Percentiles rank a stretch among this genome's conserved stretches.
phyloP scores from a whole-genome alignment of 2,113 vertebrate genomes.

The Chamaea fasciata region DNA sequence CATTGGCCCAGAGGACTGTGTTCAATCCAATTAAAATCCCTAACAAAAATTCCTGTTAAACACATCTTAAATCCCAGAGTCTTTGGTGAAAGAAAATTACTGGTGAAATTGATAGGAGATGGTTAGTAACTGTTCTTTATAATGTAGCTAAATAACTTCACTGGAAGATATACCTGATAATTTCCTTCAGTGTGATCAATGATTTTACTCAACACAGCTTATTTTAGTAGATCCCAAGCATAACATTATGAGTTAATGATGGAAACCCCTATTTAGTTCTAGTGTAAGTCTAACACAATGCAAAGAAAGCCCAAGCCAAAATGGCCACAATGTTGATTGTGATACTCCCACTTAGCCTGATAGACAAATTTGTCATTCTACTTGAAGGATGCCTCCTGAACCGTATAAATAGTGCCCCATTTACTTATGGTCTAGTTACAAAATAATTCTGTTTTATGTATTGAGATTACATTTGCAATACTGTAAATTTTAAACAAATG shows the following conservation, averaged over 20 bases:
- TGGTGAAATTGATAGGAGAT: neutral
- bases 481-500: neutral
- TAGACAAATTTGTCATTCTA: neutral
- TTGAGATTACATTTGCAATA: neutral
- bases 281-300: neutral
- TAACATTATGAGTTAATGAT: neutral
- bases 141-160: neutral
- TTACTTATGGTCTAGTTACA: neutral
- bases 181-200: neutral
- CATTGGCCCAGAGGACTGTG: neutral
- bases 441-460: neutral
- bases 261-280: neutral
- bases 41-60: neutral
- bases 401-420: neutral
- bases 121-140: neutral
- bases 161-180: neutral
- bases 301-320: neutral
- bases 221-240: neutral
- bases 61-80: neutral
- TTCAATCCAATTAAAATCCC: neutral
- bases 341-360: neutral
- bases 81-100: neutral
- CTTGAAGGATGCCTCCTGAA: neutral
- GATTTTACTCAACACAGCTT: neutral
- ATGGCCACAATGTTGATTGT: neutral